Conservation (phyloP, 2,888 invertebrate genomes). For the Sipha maydis region DNA sequence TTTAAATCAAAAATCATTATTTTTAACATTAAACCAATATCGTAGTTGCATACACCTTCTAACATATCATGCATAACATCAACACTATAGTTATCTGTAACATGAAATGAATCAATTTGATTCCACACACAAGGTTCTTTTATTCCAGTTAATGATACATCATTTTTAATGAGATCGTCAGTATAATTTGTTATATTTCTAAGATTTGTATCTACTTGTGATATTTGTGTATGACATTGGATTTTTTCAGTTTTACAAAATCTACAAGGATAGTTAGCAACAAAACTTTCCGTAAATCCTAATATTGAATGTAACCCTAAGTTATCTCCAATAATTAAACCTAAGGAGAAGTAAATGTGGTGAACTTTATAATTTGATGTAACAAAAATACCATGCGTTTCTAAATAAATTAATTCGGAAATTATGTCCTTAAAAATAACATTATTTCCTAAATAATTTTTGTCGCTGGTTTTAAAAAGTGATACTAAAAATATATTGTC, state of each 20-base stretch:
- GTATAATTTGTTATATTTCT: background rate
- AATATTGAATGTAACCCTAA: background rate
- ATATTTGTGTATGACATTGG: background rate
- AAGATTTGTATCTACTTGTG: background rate
- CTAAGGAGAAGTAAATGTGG: background rate
- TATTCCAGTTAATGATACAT: background rate
- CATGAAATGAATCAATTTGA: background rate
- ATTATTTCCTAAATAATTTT: background rate
- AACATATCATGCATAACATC: background rate
- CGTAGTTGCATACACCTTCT: too few relatives aligned
- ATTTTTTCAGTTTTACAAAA: background rate
- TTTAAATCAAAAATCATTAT: too few relatives aligned
- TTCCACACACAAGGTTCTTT: background rate
- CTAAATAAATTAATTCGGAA: constrained; percentile 9
- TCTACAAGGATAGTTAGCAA: background rate
- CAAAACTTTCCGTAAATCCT: constrained; percentile 4
- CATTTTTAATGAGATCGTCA: background rate
- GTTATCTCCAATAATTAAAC: background rate
- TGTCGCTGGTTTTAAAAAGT: background rate
- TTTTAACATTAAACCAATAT: too few relatives aligned
- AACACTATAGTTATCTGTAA: background rate
- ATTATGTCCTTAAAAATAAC: background rate
- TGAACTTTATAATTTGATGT: background rate
- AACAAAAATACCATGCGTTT: background rate
- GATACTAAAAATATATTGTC: constrained; percentile 5